A percentile compares a stretch with the other conserved stretches of the same genome.
Conservation (phyloP, 2,113 vertebrate genomes). For the Caranx ignobilis region DNA sequence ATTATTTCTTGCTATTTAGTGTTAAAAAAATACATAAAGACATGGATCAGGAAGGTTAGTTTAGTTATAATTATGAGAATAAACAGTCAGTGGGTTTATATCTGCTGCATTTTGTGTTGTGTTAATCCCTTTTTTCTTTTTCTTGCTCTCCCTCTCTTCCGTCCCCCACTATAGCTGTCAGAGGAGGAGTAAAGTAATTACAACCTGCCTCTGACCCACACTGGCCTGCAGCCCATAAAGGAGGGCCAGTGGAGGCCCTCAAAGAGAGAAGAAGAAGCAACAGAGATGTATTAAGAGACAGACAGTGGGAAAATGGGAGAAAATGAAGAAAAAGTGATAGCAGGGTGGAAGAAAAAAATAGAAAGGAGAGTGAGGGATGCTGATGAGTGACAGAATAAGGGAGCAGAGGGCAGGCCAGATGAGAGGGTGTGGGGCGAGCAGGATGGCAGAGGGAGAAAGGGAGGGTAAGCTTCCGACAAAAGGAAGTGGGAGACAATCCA, state of each 20-base stretch:
- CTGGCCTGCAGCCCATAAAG: constrained; percentile 62
- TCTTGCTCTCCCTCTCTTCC: constrained; percentile 15
- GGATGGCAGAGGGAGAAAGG: constrained; percentile 67
- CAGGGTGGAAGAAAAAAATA: constrained; percentile 1
- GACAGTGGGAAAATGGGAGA: background rate
- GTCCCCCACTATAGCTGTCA: constrained; percentile 40
- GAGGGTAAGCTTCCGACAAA: constrained; percentile 77
- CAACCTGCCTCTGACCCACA: constrained; percentile 70
- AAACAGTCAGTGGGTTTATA: constrained; percentile 18
- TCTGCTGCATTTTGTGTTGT: background rate
- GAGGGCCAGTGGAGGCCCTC: constrained; percentile 13
- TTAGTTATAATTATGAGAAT: constrained; percentile 10
- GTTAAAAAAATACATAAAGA: background rate
- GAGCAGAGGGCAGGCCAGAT: constrained; percentile 55
- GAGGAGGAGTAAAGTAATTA: constrained; percentile 74
- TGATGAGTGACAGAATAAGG: constrained; percentile 52
- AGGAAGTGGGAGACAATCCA: constrained; percentile 79
- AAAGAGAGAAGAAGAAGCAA: constrained; percentile 8
- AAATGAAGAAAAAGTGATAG: constrained; percentile 2
- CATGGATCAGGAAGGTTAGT: constrained; percentile 6
- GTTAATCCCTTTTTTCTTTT: constrained; percentile 1
- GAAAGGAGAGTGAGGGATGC: constrained; percentile 4
- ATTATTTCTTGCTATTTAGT: background rate
- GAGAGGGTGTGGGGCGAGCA: constrained; percentile 54
- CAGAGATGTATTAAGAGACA: background rate